phyloP scores from a whole-genome alignment of 2,888 invertebrate species.

The Steinernema hermaphroditum region DNA sequence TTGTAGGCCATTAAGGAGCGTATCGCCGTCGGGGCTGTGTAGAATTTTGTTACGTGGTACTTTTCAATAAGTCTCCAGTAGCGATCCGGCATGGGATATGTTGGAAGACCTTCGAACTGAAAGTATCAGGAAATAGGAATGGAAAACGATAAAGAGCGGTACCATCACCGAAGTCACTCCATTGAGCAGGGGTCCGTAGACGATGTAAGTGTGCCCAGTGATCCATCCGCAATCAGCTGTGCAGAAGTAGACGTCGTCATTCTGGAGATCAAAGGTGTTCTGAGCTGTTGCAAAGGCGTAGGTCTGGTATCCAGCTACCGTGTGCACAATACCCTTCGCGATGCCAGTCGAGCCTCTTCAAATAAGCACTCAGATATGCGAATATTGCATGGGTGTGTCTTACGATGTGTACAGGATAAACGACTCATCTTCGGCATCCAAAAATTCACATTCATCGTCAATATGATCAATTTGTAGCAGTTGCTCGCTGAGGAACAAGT shows the following conservation, averaged over 20 bases:
- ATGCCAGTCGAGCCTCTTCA: constrained; percentile 87
- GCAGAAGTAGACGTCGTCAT: constrained; percentile 75
- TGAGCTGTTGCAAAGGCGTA: constrained; percentile 89
- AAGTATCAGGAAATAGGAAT: neutral
- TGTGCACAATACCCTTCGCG: constrained; percentile 95
- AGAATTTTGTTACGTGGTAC: constrained; percentile 88
- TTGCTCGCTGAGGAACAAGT: constrained; percentile 87
- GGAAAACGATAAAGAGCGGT: neutral
- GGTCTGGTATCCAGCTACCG: constrained; percentile 87
- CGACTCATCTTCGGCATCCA: constrained; percentile 91
- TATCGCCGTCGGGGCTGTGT: constrained; percentile 95
- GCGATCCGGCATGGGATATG: constrained; percentile 87
- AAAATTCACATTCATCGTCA: constrained; percentile 77
- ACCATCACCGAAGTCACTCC: constrained; percentile 86
- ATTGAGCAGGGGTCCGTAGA: constrained; percentile 91
- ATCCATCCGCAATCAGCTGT: constrained; percentile 88
- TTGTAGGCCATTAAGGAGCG: constrained; percentile 91
- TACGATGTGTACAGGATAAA: constrained; percentile 85
- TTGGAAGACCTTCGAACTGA: constrained; percentile 85
- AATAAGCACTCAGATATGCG: neutral
- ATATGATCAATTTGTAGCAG: neutral
- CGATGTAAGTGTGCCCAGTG: constrained; percentile 75
- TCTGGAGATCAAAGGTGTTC: constrained; percentile 77
- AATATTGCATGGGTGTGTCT: constrained; percentile 15
- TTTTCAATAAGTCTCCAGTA: constrained; percentile 91